These are phyloP conservation scores for Onychostoma macrolepis DNA, from an alignment of 2,113 vertebrate genomes.

Conservation along the genomic window DNA sequence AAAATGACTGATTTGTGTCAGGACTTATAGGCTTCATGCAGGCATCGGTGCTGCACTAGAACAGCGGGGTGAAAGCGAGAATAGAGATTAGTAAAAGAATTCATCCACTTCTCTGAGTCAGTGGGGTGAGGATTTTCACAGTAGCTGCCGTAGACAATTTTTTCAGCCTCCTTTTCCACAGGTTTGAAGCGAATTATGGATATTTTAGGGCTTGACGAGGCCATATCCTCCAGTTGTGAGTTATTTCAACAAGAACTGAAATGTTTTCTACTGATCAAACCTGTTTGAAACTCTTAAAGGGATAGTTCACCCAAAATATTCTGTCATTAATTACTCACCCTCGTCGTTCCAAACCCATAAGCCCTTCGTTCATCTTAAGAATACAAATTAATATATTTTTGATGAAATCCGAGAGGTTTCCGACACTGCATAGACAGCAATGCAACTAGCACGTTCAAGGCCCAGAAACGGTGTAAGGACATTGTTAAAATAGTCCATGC, in stretches of 20 bases:
- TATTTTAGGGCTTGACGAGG: conserved; percentile 12
- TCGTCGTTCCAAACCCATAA: no score
- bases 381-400: no score
- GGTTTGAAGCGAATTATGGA: conserved; percentile 1
- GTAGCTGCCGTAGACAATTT: background rate
- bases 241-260: conserved; percentile 21
- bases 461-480: no score
- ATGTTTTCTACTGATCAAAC: background rate
- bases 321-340: no score
- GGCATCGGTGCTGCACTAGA: conserved; percentile 30
- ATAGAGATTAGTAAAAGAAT: conserved; percentile 52
- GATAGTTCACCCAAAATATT: no score
- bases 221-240: background rate
- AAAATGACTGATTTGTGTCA: conserved; percentile 48
- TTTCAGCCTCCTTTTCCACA: conserved; percentile 36
- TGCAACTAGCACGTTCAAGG: no score
- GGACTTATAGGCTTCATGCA: conserved; percentile 42
- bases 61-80: conserved; percentile 15
- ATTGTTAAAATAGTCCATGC: no score
- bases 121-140: conserved; percentile 45
- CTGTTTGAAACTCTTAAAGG: background rate
- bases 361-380: no score
- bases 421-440: no score
- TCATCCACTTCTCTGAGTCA: conserved; percentile 50
- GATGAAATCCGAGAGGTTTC: no score